Base-by-base conservation (phyloP, 2,797 vertebrate species). In the Fistularia commersonii region DNA sequence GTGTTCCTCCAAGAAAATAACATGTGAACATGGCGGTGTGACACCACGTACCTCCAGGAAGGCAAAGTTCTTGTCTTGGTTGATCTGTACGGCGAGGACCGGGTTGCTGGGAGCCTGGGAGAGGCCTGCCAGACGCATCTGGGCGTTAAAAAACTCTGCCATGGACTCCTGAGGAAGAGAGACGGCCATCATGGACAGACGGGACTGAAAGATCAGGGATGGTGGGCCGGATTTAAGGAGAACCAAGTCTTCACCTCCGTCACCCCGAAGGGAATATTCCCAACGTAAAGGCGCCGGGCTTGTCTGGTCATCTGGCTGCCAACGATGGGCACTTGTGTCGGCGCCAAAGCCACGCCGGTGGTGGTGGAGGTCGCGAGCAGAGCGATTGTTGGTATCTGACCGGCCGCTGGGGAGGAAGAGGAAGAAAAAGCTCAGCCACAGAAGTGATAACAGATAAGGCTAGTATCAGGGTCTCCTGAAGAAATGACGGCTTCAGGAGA, bases 61-160 rank as follows among this genome's bases (percentile, higher is more conserved):
- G 67, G 95, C 95, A 84, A 97, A 97, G 64, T 98, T 98, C 83
- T 97, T 98, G 71, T 97, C 95, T 84, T 96, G 95, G 72, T 98
- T 98, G 62, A 98, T 97, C 82, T 98, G 95, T 55, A 98, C 95
- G 3, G 95, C 95, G 57, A 98, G 90, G 6, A 98, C 93, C 0
- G 95, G 95, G 70, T 97, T 96, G 32, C 95, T 95, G 7, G 94
- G 93, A 23, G 95, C 95, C 80, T 96, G 95, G 45, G 93, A 95
- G 41, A 98, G 90, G 46, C 94, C 95, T 51, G 93, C 95, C 41
- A 97, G 85, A 53, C 94, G 91, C 95, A 97, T 96, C 79, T 97
- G 95, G 58, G 94, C 94, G 11, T 98, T 98, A 81, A 97, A 98
- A 82, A 98, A 98, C 64, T 96, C 95, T 93, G 96, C 95, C 95